Evolutionary conservation across 2,888 invertebrate genomes (phyloP).

Genomic region (Cryptophagus acutangulus): DNA sequence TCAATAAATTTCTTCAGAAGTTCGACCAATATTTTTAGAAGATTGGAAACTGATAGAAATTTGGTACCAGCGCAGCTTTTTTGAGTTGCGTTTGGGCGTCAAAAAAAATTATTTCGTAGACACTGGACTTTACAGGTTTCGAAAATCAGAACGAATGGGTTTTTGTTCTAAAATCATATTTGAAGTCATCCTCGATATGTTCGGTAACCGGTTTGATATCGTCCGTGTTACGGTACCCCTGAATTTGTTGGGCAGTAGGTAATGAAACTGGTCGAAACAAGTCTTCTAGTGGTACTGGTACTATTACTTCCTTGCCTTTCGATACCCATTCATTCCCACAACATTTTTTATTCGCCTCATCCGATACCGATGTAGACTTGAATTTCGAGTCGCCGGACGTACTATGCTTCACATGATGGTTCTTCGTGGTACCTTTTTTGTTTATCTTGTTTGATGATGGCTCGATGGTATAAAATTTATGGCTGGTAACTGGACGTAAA

Average conservation of each 20-base stretch:
- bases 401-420: conserved; percentile 11
- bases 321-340: conserved; percentile 15
- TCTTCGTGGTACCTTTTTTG: conserved; percentile 15
- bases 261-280: conserved; percentile 26
- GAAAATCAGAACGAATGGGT: conserved; percentile 36
- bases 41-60: too few relatives aligned
- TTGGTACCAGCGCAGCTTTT: too few relatives aligned
- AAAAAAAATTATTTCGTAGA: too few relatives aligned
- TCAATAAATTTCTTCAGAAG: too few relatives aligned
- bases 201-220: conserved; percentile 43
- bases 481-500: conserved; percentile 10
- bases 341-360: conserved; percentile 18
- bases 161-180: conserved; percentile 45
- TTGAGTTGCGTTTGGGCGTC: too few relatives aligned
- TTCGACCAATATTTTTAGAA: too few relatives aligned
- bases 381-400: conserved; percentile 17
- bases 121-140: too few relatives aligned
- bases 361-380: conserved; percentile 12
- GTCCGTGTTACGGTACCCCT: conserved; percentile 19
- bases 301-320: conserved; percentile 12
- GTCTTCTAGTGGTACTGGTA: conserved; percentile 17
- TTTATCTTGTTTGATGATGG: conserved; percentile 14
- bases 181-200: conserved; percentile 40
- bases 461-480: conserved; percentile 18
- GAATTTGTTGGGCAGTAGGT: conserved; percentile 13